phyloP scores from a whole-genome alignment of 1,140 invertebrate species.

The Anagrus nilaparvatae region DNA sequence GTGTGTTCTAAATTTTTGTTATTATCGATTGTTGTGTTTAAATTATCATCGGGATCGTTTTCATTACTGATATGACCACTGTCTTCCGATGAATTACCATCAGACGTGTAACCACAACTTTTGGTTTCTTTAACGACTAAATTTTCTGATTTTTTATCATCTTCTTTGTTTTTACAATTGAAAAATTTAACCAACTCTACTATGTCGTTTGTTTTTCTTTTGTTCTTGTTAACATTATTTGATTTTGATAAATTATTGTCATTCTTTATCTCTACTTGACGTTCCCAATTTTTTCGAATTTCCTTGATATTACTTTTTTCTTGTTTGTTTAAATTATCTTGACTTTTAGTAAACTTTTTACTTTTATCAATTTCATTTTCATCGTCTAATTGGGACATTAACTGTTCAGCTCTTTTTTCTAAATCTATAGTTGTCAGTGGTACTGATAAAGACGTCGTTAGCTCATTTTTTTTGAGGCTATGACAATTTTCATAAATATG shows the following conservation, averaged over 20 bases:
- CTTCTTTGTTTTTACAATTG: conserved; percentile 36
- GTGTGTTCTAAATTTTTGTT: conserved; percentile 26
- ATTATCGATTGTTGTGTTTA: too few species aligned
- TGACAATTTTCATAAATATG: conserved; percentile 36
- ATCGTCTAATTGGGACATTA: conserved; percentile 33
- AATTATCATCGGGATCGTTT: conserved; percentile 38
- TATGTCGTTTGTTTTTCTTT: conserved; percentile 26
- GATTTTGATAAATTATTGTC: conserved; percentile 1
- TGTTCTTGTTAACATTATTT: not conserved
- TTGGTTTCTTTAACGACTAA: too few species aligned
- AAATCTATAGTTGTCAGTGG: conserved; percentile 21
- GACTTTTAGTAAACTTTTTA: conserved; percentile 21
- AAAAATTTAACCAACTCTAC: conserved; percentile 40
- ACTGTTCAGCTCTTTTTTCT: conserved; percentile 29
- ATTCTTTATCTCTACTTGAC: conserved; percentile 21
- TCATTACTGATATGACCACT: conserved; percentile 69
- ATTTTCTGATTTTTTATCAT: conserved; percentile 18
- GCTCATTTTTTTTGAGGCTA: conserved; percentile 7
- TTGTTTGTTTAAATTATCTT: conserved; percentile 19
- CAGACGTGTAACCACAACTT: conserved; percentile 32
- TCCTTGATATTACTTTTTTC: conserved; percentile 25
- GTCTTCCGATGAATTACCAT: conserved; percentile 56
- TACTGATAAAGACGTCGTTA: not conserved
- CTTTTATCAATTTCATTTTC: too few species aligned
- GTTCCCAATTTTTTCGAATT: conserved; percentile 34